Percentiles rank a stretch among this genome's conserved stretches.
Conservation (phyloP, 1,140 invertebrate genomes). For the Stegodyphus dumicola region DNA sequence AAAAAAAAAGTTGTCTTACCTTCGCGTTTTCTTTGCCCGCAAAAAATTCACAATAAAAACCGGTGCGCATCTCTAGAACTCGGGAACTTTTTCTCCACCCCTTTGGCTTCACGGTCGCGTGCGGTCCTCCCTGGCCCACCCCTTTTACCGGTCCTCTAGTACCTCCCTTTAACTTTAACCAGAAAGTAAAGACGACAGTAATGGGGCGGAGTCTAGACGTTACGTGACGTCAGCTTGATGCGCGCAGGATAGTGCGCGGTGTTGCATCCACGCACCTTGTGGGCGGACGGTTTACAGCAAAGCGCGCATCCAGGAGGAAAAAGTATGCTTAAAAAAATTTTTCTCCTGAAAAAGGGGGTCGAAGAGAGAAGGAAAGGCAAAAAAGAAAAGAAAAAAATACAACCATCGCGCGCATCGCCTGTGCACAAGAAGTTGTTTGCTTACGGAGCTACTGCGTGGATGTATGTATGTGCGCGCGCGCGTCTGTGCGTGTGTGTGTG, state of each 20-base stretch:
- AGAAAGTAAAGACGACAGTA: not conserved
- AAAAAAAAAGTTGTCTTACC: too few species aligned
- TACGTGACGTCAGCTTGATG: conserved; percentile 40
- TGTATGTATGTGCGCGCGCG: not conserved
- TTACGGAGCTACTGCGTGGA: conserved; percentile 4
- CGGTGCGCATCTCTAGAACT: not conserved
- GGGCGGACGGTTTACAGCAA: conserved; percentile 43
- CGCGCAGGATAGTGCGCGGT: conserved; percentile 52
- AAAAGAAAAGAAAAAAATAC: not conserved
- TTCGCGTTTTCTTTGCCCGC: too few species aligned
- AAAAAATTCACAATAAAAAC: too few species aligned
- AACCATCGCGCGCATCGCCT: conserved; percentile 36
- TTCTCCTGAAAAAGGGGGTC: not conserved
- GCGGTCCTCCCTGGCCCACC: conserved; percentile 21
- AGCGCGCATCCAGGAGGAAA: conserved; percentile 23
- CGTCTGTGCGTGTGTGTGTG: conserved; percentile 7
- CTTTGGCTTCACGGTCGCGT: conserved; percentile 39
- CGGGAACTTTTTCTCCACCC: conserved; percentile 57
- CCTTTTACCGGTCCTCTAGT: conserved; percentile 30
- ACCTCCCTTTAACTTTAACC: conserved; percentile 10
- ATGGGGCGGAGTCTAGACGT: conserved; percentile 10
- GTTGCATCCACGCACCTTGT: conserved; percentile 9
- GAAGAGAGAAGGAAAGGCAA: conserved; percentile 13
- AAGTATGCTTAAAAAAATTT: conserved; percentile 12
- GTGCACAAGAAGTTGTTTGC: conserved; percentile 57